Evolutionary conservation across 2,113 vertebrate genomes (phyloP), one percentile per base, ranked within the genome.

Genomic region (Sphyrna mokarran): DNA sequence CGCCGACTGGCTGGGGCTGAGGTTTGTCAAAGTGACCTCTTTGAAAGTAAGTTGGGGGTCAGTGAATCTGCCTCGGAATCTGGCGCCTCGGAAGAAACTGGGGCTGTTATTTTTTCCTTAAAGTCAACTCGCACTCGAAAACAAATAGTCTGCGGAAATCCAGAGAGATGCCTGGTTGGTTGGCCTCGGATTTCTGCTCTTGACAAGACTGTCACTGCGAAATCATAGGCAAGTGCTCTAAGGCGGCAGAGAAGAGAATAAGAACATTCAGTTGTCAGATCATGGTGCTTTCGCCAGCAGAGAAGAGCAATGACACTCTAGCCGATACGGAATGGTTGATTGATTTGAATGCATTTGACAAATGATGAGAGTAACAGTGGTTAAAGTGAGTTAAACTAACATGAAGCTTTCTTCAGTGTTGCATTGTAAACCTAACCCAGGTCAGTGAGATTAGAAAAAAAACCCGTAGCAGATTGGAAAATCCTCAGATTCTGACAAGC

Each of bases 261-360:
- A 90, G 87, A 95, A 76, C 40, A 54, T 40, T 95, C 37, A 33
- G 40, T 61, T 54, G 94, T 95, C 68, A 54, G 69, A 95, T 54
- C 40, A 7, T 16, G 23, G 43, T 29, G 13, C 68, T 66, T 54
- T 95, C 33, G 48, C 33, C 68, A 72, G 94, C 23, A 54, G 69
- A 11, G 40, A 48, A 76, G 26, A 29, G 66, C 93, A 48, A 23
- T 43, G 66, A 69, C 40, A 72, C 26, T 76, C 43, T 94, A 70
- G 37, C 68, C 43, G 94, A 29, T 72, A 72, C 43, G 94, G 10
- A 54, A 70, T 26, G 20, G 91, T 37, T 37, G 63, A 94, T 94
- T 94, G 91, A 94, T 69, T 48, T 48, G 23, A 72, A 43, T 18
- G 43, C 37, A 29, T 95, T 72, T 95, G 94, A 95, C 69, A 95